Evolutionary conservation across 1,140 invertebrate genomes (phyloP).

Genomic region (Solenopsis fugax): DNA sequence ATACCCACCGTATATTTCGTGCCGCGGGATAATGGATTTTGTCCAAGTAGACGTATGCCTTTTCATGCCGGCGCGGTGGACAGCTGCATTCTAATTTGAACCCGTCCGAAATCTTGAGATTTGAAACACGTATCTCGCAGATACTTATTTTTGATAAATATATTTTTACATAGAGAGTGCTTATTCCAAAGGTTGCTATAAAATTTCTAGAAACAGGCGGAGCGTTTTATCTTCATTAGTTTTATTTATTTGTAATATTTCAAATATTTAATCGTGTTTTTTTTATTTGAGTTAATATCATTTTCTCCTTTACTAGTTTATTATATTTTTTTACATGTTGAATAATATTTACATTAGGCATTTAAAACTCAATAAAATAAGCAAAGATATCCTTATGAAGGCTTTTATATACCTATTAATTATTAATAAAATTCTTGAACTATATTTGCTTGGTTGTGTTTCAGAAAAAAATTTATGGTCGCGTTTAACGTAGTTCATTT

Average conservation of each 20-base stretch:
- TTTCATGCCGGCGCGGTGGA: not conserved
- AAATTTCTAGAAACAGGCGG: not conserved
- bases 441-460: not conserved
- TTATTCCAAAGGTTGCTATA: not conserved
- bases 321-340: not conserved
- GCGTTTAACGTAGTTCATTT: not conserved
- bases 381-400: not conserved
- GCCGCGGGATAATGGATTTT: conserved; percentile 39
- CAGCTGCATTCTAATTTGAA: conserved; percentile 32
- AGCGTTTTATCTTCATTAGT: not conserved
- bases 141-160: not conserved
- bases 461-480: not conserved
- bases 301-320: not conserved
- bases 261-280: not conserved
- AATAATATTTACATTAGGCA: no score
- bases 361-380: not conserved
- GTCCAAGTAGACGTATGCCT: not conserved
- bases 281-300: not conserved
- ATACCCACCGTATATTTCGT: conserved; percentile 28
- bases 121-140: not conserved
- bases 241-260: not conserved
- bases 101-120: not conserved
- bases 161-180: conserved; percentile 6
- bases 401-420: not conserved
- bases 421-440: not conserved